Percentiles rank a stretch among this genome's conserved stretches.
These are phyloP conservation scores for Lycia hirtaria DNA, from an alignment of 2,888 invertebrate species.

Conservation along the genomic window DNA sequence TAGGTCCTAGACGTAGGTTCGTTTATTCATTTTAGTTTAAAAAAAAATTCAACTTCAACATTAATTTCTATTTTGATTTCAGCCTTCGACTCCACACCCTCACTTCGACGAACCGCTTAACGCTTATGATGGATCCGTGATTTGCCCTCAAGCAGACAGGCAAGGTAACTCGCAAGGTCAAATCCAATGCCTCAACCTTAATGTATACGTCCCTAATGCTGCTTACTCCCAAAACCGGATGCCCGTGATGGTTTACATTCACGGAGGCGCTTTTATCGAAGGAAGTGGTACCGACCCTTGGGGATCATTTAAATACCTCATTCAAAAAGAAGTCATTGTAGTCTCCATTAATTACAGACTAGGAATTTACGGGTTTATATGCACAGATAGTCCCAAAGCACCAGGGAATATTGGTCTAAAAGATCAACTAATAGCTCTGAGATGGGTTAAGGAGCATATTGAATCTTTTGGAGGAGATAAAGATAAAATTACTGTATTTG, in stretches of 20 bases:
- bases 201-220: conserved; percentile 57
- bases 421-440: conserved; percentile 51
- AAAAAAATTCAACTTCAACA: background rate
- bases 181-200: conserved; percentile 55
- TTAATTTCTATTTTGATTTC: background rate
- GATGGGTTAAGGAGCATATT: conserved; percentile 54
- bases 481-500: conserved; percentile 49
- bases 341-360: conserved; percentile 54
- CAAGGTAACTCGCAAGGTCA: conserved; percentile 1
- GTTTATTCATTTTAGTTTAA: no score
- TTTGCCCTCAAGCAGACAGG: conserved; percentile 14
- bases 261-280: conserved; percentile 50
- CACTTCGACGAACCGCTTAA: conserved; percentile 40
- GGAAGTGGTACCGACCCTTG: conserved; percentile 52
- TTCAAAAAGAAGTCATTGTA: conserved; percentile 48
- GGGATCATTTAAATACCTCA: conserved; percentile 44
- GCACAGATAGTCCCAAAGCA: conserved; percentile 46
- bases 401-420: conserved; percentile 56
- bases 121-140: conserved; percentile 13
- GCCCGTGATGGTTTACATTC: conserved; percentile 61
- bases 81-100: conserved; percentile 17
- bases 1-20: no score
- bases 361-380: conserved; percentile 55
- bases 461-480: conserved; percentile 53
- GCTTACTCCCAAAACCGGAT: conserved; percentile 41